Conservation (phyloP, 2,888 invertebrate species). For the Drosophila conformis region DNA sequence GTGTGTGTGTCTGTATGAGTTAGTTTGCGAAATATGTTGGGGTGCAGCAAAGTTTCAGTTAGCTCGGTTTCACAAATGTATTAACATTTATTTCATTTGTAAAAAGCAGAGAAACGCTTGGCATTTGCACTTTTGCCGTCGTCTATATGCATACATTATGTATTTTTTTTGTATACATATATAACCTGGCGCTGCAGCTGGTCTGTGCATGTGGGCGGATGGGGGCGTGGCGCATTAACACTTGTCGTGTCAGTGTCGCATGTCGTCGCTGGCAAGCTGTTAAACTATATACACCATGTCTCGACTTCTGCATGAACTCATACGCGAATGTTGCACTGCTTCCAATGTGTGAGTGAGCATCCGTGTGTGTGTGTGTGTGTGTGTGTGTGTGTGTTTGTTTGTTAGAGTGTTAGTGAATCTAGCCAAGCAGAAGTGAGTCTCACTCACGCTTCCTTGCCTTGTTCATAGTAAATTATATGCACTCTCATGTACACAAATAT, state of each 20-base stretch:
- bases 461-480: slow-evolving; percentile 41
- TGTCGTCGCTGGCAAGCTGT: slow-evolving; percentile 73
- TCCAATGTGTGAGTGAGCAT: slow-evolving; percentile 7
- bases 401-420: slow-evolving; percentile 39
- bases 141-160: neutral
- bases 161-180: neutral
- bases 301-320: slow-evolving; percentile 70
- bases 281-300: slow-evolving; percentile 78
- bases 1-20: slow-evolving; percentile 6
- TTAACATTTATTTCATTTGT: slow-evolving; percentile 74
- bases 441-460: slow-evolving; percentile 55
- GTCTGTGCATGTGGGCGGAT: slow-evolving; percentile 7
- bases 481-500: neutral
- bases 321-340: slow-evolving; percentile 55
- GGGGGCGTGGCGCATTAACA: slow-evolving; percentile 73
- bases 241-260: slow-evolving; percentile 80
- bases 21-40: slow-evolving; percentile 34
- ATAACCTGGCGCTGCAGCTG: neutral
- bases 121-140: slow-evolving; percentile 44
- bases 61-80: slow-evolving; percentile 77
- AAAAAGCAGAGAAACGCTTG: slow-evolving; percentile 52
- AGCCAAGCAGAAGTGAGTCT: slow-evolving; percentile 49
- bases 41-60: slow-evolving; percentile 66
- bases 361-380: neutral
- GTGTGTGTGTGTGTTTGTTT: slow-evolving; percentile 3